Percentiles rank a stretch among this genome's conserved stretches.
These are phyloP conservation scores for Liparis tanakae DNA, from an alignment of 2,797 vertebrate genomes.

Conservation along the genomic window DNA sequence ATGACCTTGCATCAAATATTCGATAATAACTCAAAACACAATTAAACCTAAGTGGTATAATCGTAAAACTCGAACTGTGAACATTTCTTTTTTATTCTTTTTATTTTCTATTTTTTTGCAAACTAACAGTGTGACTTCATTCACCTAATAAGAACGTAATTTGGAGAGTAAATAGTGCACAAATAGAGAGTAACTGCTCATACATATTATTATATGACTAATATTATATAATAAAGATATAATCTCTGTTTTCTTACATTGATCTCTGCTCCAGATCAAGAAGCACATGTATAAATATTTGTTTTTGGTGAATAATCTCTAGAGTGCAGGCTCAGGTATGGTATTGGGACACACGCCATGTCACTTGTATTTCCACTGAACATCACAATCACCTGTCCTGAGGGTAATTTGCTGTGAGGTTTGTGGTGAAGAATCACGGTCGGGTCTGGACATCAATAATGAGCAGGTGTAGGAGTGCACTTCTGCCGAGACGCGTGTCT, in stretches of 20 bases:
- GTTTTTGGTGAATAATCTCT: conserved; percentile 28
- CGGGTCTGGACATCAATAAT: conserved; percentile 82
- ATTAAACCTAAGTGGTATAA: background rate
- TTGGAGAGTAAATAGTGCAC: background rate
- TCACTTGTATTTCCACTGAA: conserved; percentile 40
- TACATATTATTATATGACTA: background rate
- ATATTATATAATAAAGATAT: background rate
- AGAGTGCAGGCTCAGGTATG: conserved; percentile 36
- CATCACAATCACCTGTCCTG: conserved; percentile 73
- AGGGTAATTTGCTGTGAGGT: conserved; percentile 78
- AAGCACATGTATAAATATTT: conserved; percentile 34
- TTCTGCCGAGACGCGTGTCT: conserved; percentile 79
- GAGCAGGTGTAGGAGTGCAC: conserved; percentile 85
- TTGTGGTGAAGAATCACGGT: conserved; percentile 71
- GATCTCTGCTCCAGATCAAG: background rate
- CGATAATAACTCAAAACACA: background rate
- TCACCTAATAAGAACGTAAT: background rate
- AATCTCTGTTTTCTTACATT: background rate
- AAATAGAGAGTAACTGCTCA: background rate
- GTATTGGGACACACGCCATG: conserved; percentile 32
- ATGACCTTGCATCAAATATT: background rate
- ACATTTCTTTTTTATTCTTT: background rate
- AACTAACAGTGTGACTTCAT: background rate
- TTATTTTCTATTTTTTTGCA: conserved; percentile 9
- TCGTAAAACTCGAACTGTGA: conserved; percentile 4